Base-by-base conservation (phyloP, 1,140 invertebrate genomes). In the Ylistrum balloti region DNA sequence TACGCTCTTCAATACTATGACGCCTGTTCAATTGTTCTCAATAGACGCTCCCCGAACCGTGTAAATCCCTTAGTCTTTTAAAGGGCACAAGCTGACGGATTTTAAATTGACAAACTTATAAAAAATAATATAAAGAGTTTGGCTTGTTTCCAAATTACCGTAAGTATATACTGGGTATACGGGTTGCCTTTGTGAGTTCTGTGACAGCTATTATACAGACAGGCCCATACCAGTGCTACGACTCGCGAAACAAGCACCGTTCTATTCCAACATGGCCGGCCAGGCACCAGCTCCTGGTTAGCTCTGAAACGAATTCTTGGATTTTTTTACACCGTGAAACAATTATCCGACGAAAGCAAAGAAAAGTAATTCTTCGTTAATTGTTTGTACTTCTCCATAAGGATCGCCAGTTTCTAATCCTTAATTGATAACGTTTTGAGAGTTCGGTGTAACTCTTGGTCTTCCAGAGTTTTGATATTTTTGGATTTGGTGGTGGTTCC, bases 401-500 rank as follows among this genome's bases (percentile, higher is more conserved):
- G 56, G 56, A 74, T n/a, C 22, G 22, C 13, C n/a, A 74, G 28
- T 38, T 7, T 38, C 35, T 38, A 13, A 74, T 7, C 22, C 22
- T 74, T 28, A 28, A 7, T 74, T 74, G 3, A 0, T 74, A 28
- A 74, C 56, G 56, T 74, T 74, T 74, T 5, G 22, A 28, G 9
- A 5, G 56, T 74, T 5, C 1, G n/a, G 1, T 28, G 56, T 74
- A 74, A 74, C 56, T 38, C n/a, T 28, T 5, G n/a, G 56, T 74
- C 56, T 74, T 28, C 56, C 22, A 74, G n/a, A 74, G 56, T 74
- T 74, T 74, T 74, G n/a, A 74, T 74, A 74, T 74, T 28, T 74
- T 74, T 74, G 56, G 56, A 74, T n/a, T 74, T 74, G 56, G n/a
- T 74, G 56, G 56, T 74, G 56, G 56, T 74, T 74, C 56, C 56